Evolutionary conservation across 2,797 vertebrate genomes (phyloP).

Genomic region (Sebastes matsubarae): DNA sequence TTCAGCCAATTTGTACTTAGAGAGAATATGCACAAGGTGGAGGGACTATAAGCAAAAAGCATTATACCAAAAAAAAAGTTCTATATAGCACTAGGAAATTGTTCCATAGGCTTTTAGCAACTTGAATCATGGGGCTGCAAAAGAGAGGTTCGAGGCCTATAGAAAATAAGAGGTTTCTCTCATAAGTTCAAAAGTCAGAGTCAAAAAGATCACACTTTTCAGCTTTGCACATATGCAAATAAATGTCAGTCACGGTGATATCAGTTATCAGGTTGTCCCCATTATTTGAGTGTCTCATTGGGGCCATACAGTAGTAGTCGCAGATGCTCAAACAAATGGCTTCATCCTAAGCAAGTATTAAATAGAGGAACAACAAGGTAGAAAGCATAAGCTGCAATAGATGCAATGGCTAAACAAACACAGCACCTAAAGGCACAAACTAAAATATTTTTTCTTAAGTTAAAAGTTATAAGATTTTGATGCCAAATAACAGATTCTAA

Average conservation of each 20-base stretch:
- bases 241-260: not conserved
- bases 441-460: no score
- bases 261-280: not conserved
- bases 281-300: not conserved
- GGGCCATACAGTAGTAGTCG: not conserved
- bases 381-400: not conserved
- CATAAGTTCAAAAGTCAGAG: not conserved
- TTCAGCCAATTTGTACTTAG: constrained; percentile 59
- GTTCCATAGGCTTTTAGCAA: constrained; percentile 4
- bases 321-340: not conserved
- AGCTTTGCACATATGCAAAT: not conserved
- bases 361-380: not conserved
- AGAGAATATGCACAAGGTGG: constrained; percentile 35
- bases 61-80: constrained; percentile 6
- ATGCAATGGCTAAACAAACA: not conserved
- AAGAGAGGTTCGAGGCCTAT: not conserved
- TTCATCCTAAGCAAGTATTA: not conserved
- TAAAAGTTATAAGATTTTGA: no score
- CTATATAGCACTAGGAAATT: constrained; percentile 5
- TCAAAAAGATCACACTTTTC: not conserved
- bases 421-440: no score
- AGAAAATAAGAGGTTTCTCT: not conserved
- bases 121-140: not conserved
- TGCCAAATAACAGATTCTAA: no score
- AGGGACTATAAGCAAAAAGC: constrained; percentile 25